Evolutionary conservation across 2,888 invertebrate species (phyloP), one percentile per base, ranked within the genome.

Genomic region (Masnerella sp.): DNA sequence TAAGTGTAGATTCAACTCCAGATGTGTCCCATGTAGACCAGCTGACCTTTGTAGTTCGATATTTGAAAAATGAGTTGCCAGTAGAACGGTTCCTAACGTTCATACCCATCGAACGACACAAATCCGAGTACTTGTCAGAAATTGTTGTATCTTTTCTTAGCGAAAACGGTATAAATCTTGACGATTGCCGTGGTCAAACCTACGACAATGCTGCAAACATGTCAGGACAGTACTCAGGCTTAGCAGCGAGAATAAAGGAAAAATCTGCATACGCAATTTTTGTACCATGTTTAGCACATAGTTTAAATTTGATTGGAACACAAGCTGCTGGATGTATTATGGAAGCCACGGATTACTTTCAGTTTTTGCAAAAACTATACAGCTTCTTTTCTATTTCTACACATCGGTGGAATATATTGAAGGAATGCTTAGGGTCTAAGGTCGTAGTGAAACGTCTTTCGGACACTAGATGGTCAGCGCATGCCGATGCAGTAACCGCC

Each of bases 161-260:
- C 62, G 59, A 56, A 51, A 30, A 59, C 9, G 40, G 47, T 25
- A 52, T 65, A 17, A 11, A 30, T 61, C 40, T 78, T 43, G 47
- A 65, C 40, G 72, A 79, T 47, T 81, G 80, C 68, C 75, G 79
- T 14, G 80, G 81, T 22, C 79, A 82, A 56, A 74, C 76, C 12
- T 82, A 81, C 68, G 70, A 73, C 17, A 82, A 82, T 74, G 80
- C 80, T 12, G 49, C 76, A 8, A 82, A 81, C 56, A 79, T 80
- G 78, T 56, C 78, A 51, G 79, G 79, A 2, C 40, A 52, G 12
- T 80, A 80, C 65, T 70, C 65, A 56, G 78, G 78, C 12, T 65
- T 81, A 18, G 79, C 81, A 51, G 75, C 65, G 43, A 77, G 77
- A 79, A 81, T 83, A 12, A 76, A 80, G 61, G 76, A 82, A 47